Evolutionary conservation across 2,888 invertebrate species (phyloP).

Genomic region (Harmothoe impar): DNA sequence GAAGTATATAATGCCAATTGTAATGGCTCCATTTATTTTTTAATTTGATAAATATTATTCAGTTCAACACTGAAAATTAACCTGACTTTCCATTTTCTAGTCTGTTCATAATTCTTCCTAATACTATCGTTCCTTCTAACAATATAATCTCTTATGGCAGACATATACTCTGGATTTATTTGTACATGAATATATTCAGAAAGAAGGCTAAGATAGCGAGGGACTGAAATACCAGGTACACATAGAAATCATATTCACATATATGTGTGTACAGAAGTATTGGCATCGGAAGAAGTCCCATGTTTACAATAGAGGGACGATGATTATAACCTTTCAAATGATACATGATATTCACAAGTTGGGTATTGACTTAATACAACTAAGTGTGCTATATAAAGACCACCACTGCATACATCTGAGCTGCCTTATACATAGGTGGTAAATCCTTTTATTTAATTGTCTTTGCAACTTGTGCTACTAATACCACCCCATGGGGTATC

Average conservation of each 20-base stretch:
- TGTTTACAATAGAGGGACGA: no score
- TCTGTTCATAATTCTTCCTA: not conserved
- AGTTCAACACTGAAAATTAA: not conserved
- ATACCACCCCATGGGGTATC: no score
- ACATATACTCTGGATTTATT: not conserved
- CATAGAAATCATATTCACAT: no score
- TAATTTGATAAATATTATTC: not conserved
- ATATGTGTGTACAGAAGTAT: no score
- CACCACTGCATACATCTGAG: conserved; percentile 1
- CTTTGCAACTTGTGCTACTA: no score
- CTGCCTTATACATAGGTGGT: conserved; percentile 19
- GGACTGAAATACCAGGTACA: no score
- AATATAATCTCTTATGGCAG: conserved; percentile 27
- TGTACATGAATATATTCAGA: conserved; percentile 15
- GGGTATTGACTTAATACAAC: not conserved
- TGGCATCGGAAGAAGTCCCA: no score
- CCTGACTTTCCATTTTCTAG: not conserved
- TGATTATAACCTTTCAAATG: no score
- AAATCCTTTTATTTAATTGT: no score
- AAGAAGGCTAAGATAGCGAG: not conserved
- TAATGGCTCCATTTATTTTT: not conserved
- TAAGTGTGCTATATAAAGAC: not conserved
- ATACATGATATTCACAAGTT: no score
- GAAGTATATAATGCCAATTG: not conserved
- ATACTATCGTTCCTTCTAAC: conserved; percentile 1